Percentiles rank a stretch among this genome's conserved stretches.
phyloP scores from a whole-genome alignment of 2,113 vertebrate genomes.

The Hyla sarda region DNA sequence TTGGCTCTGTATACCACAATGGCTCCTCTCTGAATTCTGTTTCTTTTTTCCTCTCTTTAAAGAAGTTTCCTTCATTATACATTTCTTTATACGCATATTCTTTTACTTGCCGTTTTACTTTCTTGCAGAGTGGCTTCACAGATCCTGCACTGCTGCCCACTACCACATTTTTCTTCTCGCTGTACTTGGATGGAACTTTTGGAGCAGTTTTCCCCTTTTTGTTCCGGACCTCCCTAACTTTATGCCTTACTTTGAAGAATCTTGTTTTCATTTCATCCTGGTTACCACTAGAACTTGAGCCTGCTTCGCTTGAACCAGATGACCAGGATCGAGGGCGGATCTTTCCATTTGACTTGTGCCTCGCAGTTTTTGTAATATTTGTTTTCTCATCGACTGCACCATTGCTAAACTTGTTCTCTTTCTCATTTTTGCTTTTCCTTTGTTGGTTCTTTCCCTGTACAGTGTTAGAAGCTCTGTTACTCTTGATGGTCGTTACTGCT shows the following conservation, averaged over 20 bases:
- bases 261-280: conserved; percentile 84
- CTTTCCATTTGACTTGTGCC: conserved; percentile 86
- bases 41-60: conserved; percentile 79
- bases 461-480: conserved; percentile 66
- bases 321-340: conserved; percentile 93
- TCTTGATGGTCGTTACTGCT: conserved; percentile 82
- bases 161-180: conserved; percentile 74
- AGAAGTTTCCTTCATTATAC: conserved; percentile 74
- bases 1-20: conserved; percentile 97
- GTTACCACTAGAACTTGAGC: conserved; percentile 94
- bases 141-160: conserved; percentile 77
- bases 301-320: conserved; percentile 95
- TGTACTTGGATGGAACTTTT: conserved; percentile 83
- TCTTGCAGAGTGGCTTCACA: conserved; percentile 85
- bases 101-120: conserved; percentile 85
- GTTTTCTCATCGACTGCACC: conserved; percentile 75
- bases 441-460: conserved; percentile 75
- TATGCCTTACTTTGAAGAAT: conserved; percentile 86
- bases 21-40: conserved; percentile 95
- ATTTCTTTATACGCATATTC: conserved; percentile 83
- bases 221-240: conserved; percentile 86
- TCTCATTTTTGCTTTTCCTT: conserved; percentile 83
- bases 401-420: conserved; percentile 81
- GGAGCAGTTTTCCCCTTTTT: conserved; percentile 86
- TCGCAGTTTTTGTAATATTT: conserved; percentile 78